Conservation (phyloP, 2,888 invertebrate species). For the Sesia apiformis region DNA sequence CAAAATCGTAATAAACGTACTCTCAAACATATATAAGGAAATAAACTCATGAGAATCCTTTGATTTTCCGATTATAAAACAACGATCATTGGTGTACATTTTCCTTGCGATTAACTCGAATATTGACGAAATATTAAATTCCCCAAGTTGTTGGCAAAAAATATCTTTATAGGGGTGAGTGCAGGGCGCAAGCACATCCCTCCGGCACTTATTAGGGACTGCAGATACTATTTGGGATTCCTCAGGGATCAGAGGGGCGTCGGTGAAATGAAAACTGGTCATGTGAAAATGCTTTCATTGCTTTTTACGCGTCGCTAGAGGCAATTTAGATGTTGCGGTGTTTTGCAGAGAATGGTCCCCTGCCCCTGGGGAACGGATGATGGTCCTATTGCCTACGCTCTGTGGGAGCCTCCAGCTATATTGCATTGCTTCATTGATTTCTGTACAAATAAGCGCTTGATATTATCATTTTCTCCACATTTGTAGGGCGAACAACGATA, state of each 20-base stretch:
- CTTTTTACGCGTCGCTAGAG: conserved; percentile 67
- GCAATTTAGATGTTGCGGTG: conserved; percentile 65
- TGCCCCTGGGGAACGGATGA: conserved; percentile 25
- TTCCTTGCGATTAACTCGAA: conserved; percentile 18
- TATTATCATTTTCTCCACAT: conserved; percentile 5
- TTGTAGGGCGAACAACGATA: too few species aligned
- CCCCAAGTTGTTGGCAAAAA: conserved; percentile 29
- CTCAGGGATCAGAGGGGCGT: conserved; percentile 57
- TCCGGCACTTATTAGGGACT: conserved; percentile 52
- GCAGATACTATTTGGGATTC: conserved; percentile 66
- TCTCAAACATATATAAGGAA: too few species aligned
- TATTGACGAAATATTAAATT: conserved; percentile 25
- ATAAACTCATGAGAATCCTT: too few species aligned
- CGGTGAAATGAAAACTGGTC: conserved; percentile 63
- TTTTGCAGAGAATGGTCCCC: conserved; percentile 35
- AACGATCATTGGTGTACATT: not conserved
- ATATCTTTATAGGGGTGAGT: conserved; percentile 28
- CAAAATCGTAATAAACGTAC: too few species aligned
- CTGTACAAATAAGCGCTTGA: conserved; percentile 21
- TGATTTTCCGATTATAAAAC: too few species aligned
- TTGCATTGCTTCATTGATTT: conserved; percentile 35
- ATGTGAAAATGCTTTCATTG: conserved; percentile 72
- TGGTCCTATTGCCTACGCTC: conserved; percentile 46
- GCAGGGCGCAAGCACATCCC: conserved; percentile 26
- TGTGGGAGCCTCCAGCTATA: conserved; percentile 29